These are phyloP conservation scores for Epinotia ramella DNA, from an alignment of 2,888 invertebrate species.

Conservation along the genomic window DNA sequence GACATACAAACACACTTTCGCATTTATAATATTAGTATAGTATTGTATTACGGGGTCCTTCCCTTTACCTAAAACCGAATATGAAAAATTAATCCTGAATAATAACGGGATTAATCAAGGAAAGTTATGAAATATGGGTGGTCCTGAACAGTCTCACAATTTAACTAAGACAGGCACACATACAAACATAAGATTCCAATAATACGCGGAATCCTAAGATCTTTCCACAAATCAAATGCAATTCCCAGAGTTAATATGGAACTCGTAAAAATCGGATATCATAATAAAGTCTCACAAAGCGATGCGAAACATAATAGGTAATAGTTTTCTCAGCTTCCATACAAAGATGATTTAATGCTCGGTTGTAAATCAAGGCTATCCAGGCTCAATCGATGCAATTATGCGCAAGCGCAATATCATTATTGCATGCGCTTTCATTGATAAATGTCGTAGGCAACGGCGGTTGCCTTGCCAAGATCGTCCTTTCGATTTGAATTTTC, in stretches of 20 bases:
- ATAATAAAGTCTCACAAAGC: not conserved
- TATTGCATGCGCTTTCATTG: not conserved
- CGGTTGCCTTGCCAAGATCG: not conserved
- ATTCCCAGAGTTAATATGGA: constrained; percentile 3
- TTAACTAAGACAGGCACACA: not conserved
- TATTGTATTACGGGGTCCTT: no score
- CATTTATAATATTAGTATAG: no score
- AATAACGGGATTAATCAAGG: not conserved
- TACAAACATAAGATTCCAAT: not conserved
- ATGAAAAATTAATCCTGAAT: not conserved
- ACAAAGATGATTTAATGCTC: constrained; percentile 30
- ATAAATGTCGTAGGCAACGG: not conserved
- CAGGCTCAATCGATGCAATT: constrained; percentile 22
- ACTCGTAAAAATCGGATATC: constrained; percentile 15
- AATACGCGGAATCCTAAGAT: not conserved
- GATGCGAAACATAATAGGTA: constrained; percentile 3
- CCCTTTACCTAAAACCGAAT: no score
- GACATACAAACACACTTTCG: no score
- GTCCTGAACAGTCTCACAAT: not conserved
- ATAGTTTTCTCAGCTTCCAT: constrained; percentile 25
- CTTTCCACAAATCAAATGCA: constrained; percentile 6
- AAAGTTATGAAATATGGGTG: not conserved
- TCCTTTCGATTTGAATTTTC: not conserved
- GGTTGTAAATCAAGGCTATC: constrained; percentile 14
- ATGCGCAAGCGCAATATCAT: not conserved